Evolutionary conservation across 2,113 vertebrate species (phyloP), one percentile per base, ranked within the genome.

Genomic region (Globicephala melas): DNA sequence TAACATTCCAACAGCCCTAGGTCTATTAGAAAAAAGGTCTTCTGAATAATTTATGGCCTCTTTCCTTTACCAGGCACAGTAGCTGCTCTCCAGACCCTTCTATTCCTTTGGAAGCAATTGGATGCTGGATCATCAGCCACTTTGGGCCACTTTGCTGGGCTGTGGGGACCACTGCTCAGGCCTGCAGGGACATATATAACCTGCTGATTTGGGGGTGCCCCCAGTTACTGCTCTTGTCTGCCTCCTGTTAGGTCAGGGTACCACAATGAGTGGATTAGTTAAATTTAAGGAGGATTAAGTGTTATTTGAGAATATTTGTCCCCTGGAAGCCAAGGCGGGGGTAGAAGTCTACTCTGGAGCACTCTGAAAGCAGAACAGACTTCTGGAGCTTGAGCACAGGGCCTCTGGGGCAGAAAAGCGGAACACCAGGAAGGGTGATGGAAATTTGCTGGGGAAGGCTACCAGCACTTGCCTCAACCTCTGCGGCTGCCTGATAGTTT

Each of bases 41-140:
- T 96, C 95, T 96, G 94, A 95, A 91, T 98, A 96, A 91, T 84
- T 38, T 73, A 67, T 58, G 0, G 20, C 10, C 0, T 88, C n/a
- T 76, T 95, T 87, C 36, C 94, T 62, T 97, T 74, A 93, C n/a
- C 50, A 86, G 38, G 80, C 18, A 0, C 41, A 86, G 3, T 6
- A 92, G 76, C 74, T 89, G 67, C 77, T 96, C 85, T 68, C 74
- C 84, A 33, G 82, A 41, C 28, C 85, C 38, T 87, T 47, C 20
- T 60, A 17, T 2, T 77, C 36, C 84, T 71, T 91, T 77, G 84
- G 65, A 92, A 76, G 60, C 36, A 20, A 20, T 20, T 26, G 58
- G 28, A 31, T 82, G 11, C 26, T 55, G 31, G 50, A 31, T 90
- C 73, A 86, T 26, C 31, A 33, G 20, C 38, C 41, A 83, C 26